phyloP scores from a whole-genome alignment of 2,888 invertebrate genomes.

The Ophion obscuratus region DNA sequence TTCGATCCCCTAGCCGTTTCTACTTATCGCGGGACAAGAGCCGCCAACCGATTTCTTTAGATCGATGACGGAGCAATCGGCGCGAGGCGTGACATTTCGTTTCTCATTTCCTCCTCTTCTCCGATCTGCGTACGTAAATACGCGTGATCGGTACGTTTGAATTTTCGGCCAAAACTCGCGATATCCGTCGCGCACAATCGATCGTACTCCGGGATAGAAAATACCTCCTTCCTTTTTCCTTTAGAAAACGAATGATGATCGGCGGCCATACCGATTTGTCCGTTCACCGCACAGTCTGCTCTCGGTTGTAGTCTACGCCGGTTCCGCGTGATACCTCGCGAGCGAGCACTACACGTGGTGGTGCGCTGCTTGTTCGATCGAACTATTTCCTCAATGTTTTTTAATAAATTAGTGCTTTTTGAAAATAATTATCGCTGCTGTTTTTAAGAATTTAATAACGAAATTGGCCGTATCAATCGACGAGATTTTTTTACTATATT shows the following conservation, averaged over 20 bases:
- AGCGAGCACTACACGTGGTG: slow-evolving; percentile 50
- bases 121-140: neutral
- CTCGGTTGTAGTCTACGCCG: slow-evolving; percentile 60
- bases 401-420: neutral
- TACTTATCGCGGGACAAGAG: neutral
- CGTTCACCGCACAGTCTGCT: slow-evolving; percentile 59
- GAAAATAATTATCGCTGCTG: neutral
- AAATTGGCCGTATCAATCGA: neutral
- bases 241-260: slow-evolving; percentile 37
- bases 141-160: neutral
- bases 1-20: neutral
- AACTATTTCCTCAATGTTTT: neutral
- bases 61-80: slow-evolving; percentile 1
- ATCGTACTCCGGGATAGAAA: slow-evolving; percentile 27
- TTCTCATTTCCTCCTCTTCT: neutral
- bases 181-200: slow-evolving; percentile 35
- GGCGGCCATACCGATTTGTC: slow-evolving; percentile 47
- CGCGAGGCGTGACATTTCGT: neutral
- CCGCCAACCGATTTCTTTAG: slow-evolving; percentile 9
- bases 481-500: too few species aligned
- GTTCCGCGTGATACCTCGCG: slow-evolving; percentile 50
- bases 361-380: slow-evolving; percentile 42
- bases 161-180: slow-evolving; percentile 8
- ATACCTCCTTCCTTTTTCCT: slow-evolving; percentile 60
- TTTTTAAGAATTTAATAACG: neutral